These are phyloP conservation scores for Lithophane semibrunnea DNA, from an alignment of 2,888 invertebrate species.

Conservation along the genomic window DNA sequence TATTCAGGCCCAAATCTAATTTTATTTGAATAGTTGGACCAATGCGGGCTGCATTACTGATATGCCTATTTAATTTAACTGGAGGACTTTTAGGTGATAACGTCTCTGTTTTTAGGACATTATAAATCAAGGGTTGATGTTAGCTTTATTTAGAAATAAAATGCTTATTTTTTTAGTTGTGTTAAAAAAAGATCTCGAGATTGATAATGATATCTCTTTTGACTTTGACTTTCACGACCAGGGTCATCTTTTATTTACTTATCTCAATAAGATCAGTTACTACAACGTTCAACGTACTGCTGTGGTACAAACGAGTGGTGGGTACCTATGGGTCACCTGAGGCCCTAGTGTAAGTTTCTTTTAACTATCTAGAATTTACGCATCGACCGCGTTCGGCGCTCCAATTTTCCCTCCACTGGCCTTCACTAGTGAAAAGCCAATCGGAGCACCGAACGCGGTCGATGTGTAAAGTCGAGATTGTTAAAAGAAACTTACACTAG, in stretches of 20 bases:
- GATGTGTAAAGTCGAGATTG: no score
- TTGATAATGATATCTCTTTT: not conserved
- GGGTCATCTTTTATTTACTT: not conserved
- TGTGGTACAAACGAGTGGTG: no score
- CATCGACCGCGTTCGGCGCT: no score
- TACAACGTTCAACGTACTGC: no score
- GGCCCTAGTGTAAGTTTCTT: no score
- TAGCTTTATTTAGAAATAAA: constrained; percentile 26
- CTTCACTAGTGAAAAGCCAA: no score
- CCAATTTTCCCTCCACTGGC: no score
- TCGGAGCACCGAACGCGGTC: no score
- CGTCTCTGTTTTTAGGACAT: not conserved
- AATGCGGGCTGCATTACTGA: constrained; percentile 48
- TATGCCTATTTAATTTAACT: constrained; percentile 46
- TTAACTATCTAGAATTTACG: no score
- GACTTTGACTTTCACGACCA: not conserved
- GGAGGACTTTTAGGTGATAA: constrained; percentile 24
- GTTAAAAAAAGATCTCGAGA: not conserved
- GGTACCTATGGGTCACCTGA: no score
- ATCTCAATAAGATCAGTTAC: no score
- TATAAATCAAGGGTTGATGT: constrained; percentile 11
- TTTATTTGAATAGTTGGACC: constrained; percentile 57
- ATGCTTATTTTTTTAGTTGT: not conserved
- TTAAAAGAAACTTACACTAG: no score
- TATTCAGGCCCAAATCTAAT: constrained; percentile 49